Percentiles rank a stretch among this genome's conserved stretches.
Evolutionary conservation across 2,797 vertebrate species (phyloP).

Genomic region (Sparus aurata): DNA sequence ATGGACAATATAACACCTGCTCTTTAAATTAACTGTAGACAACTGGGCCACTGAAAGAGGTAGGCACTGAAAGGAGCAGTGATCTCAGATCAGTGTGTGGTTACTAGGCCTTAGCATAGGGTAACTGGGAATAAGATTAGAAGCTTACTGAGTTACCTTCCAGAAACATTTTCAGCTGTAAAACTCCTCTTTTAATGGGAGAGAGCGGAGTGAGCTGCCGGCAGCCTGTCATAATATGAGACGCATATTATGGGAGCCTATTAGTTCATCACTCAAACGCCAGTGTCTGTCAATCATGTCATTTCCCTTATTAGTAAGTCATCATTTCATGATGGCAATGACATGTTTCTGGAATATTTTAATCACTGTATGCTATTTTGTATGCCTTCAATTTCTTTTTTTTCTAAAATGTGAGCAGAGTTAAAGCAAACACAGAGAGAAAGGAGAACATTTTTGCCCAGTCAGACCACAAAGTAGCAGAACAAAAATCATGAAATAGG

Average conservation of each 20-base stretch:
- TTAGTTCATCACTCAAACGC: slow-evolving; percentile 20
- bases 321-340: slow-evolving; percentile 18
- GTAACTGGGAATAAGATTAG: slow-evolving; percentile 6
- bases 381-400: not conserved
- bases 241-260: slow-evolving; percentile 29
- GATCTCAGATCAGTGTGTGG: slow-evolving; percentile 6
- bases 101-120: not conserved
- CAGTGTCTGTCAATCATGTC: slow-evolving; percentile 43
- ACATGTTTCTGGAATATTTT: slow-evolving; percentile 19
- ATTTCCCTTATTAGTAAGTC: slow-evolving; percentile 19
- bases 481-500: not conserved
- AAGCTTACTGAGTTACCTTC: not conserved
- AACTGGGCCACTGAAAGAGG: not conserved
- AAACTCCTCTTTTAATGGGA: not conserved
- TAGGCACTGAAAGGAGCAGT: not conserved
- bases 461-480: not conserved
- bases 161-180: slow-evolving; percentile 6
- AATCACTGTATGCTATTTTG: not conserved
- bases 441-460: too few species aligned
- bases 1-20: slow-evolving; percentile 20
- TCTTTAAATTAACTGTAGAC: slow-evolving; percentile 9
- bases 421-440: not conserved
- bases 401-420: not conserved
- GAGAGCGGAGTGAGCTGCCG: slow-evolving; percentile 1
- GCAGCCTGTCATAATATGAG: slow-evolving; percentile 35